Conservation (phyloP, 1,140 invertebrate genomes). For the Hypothenemus hampei region DNA sequence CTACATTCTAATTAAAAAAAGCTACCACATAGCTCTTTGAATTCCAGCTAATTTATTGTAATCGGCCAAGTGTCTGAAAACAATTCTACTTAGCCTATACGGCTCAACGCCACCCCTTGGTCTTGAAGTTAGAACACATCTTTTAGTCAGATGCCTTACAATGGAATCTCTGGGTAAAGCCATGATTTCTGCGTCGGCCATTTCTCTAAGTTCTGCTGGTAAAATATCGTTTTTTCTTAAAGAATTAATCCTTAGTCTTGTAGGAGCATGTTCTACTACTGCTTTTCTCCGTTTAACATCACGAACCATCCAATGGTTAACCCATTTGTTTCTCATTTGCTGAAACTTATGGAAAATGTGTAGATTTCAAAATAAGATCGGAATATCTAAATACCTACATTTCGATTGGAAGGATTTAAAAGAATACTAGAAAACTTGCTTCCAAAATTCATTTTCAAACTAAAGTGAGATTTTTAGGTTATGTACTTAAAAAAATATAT, state of each 20-base stretch:
- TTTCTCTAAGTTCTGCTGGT: constrained; percentile 69
- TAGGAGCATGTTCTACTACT: constrained; percentile 63
- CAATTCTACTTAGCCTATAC: constrained; percentile 82
- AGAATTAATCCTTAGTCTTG: constrained; percentile 68
- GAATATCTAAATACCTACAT: too few species aligned
- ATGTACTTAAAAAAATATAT: too few species aligned
- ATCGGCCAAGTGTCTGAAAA: constrained; percentile 83
- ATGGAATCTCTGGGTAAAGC: constrained; percentile 71
- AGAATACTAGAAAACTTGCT: too few species aligned
- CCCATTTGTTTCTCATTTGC: constrained; percentile 67
- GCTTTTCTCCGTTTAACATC: constrained; percentile 75
- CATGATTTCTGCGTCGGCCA: constrained; percentile 68
- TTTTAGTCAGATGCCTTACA: constrained; percentile 56
- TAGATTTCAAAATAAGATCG: too few species aligned
- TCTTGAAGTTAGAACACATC: constrained; percentile 77
- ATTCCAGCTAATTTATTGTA: constrained; percentile 85
- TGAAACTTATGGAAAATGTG: constrained; percentile 48
- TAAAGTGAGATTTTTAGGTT: too few species aligned
- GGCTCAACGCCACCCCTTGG: constrained; percentile 65
- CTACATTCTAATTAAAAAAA: constrained; percentile 2
- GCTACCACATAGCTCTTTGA: constrained; percentile 81
- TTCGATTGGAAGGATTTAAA: too few species aligned
- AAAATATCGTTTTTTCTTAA: constrained; percentile 77
- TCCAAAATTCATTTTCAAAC: too few species aligned
- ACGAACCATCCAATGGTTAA: constrained; percentile 71